A percentile compares a stretch with the other conserved stretches of the same genome.
These are phyloP conservation scores for Benitochromis conjunctus DNA, from an alignment of 2,113 vertebrate species.

Conservation along the genomic window DNA sequence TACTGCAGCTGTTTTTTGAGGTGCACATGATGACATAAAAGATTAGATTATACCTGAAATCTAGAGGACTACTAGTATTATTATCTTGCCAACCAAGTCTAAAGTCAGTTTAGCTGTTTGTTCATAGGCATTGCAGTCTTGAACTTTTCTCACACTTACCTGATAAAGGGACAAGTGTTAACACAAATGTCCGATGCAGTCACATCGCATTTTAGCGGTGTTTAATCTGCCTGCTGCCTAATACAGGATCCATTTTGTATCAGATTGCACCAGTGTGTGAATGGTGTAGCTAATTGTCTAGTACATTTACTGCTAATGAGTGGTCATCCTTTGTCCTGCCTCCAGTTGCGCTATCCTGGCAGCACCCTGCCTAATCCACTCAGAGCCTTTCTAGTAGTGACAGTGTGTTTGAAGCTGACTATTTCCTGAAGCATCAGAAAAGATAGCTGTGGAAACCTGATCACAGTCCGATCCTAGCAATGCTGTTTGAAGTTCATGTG, in stretches of 20 bases:
- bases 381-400: not conserved
- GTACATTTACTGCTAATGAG: not conserved
- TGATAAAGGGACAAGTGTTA: not conserved
- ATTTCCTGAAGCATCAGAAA: not conserved
- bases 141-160: not conserved
- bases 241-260: not conserved
- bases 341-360: not conserved
- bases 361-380: not conserved
- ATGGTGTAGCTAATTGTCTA: not conserved
- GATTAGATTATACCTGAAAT: not conserved
- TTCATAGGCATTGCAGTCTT: not conserved
- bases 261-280: not conserved
- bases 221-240: not conserved
- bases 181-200: not conserved
- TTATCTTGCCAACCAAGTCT: not conserved
- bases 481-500: not conserved
- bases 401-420: not conserved
- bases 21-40: fast-evolving
- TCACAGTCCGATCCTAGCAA: not conserved
- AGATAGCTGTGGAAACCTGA: not conserved
- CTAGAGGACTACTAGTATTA: not conserved
- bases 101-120: not conserved
- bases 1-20: not conserved
- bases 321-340: not conserved
- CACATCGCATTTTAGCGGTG: not conserved